Conservation (phyloP, 2,888 invertebrate species). For the Anagyrus pseudococci region DNA sequence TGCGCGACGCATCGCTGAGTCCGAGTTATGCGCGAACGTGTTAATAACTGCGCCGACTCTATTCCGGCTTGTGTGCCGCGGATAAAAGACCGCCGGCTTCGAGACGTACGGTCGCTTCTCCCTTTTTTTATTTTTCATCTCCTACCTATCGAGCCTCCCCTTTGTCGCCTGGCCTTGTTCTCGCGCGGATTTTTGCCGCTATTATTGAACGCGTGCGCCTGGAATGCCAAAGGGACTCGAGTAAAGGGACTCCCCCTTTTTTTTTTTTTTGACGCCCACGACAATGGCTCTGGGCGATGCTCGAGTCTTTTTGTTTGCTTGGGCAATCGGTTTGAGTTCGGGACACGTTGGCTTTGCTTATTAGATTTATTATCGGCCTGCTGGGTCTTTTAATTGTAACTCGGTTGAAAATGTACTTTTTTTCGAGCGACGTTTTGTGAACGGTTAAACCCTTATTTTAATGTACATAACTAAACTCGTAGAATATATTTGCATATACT, state of each 20-base stretch:
- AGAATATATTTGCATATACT: no score
- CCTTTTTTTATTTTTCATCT: not conserved
- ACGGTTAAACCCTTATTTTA: no score
- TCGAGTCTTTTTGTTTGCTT: not conserved
- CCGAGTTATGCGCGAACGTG: slow-evolving; percentile 56
- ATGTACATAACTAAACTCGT: no score
- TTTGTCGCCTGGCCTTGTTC: not conserved
- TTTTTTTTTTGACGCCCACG: not conserved
- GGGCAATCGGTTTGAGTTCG: not conserved
- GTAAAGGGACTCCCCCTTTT: not conserved
- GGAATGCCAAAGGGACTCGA: no score
- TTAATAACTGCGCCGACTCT: slow-evolving; percentile 59
- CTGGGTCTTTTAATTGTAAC: no score
- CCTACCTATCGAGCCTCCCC: not conserved
- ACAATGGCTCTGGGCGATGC: not conserved
- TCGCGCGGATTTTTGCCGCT: not conserved
- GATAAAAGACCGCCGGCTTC: slow-evolving; percentile 38
- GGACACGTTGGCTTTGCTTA: no score
- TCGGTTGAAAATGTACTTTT: no score
- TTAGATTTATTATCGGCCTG: no score
- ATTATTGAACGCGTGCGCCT: not conserved
- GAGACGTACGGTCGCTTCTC: no score
- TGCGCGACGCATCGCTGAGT: slow-evolving; percentile 52
- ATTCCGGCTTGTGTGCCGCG: slow-evolving; percentile 49
- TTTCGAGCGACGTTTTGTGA: no score